Percentiles rank a stretch among this genome's conserved stretches.
Conservation (phyloP, 2,113 vertebrate species). For the Okapia johnstoni region DNA sequence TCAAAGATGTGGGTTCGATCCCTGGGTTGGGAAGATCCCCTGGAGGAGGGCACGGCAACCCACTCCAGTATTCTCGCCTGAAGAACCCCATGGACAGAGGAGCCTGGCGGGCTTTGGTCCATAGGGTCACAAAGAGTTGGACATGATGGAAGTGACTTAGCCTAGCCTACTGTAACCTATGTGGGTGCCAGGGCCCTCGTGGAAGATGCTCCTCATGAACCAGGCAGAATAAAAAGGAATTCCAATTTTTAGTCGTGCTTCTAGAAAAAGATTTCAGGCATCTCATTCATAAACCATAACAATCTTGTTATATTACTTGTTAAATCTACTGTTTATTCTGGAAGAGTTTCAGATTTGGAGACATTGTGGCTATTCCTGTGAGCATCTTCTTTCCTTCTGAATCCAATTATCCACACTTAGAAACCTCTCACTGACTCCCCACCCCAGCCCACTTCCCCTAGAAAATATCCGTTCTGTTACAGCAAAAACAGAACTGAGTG, state of each 20-base stretch:
- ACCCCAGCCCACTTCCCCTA: background rate
- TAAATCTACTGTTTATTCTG: background rate
- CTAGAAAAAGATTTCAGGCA: background rate
- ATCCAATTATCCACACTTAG: too few relatives aligned
- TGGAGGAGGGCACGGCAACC: background rate
- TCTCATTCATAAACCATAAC: background rate
- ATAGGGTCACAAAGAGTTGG: background rate
- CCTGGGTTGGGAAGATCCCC: background rate
- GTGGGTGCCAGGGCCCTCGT: background rate
- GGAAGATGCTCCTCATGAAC: background rate
- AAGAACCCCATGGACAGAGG: background rate
- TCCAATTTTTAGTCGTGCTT: background rate
- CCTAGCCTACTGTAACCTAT: background rate
- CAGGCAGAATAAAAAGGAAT: background rate
- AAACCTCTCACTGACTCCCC: background rate
- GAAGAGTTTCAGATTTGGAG: background rate
- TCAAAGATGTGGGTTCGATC: background rate
- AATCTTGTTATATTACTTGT: background rate
- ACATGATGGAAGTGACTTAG: background rate
- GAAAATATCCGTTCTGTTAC: background rate
- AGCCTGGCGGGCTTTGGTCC: background rate
- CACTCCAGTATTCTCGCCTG: background rate
- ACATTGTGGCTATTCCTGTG: fast-evolving
- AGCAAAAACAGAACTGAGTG: background rate
- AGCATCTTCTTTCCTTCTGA: background rate